A percentile compares a stretch with the other conserved stretches of the same genome.
Conservation (phyloP, 2,888 invertebrate species). For the Caenorhabditis macrosperma region DNA sequence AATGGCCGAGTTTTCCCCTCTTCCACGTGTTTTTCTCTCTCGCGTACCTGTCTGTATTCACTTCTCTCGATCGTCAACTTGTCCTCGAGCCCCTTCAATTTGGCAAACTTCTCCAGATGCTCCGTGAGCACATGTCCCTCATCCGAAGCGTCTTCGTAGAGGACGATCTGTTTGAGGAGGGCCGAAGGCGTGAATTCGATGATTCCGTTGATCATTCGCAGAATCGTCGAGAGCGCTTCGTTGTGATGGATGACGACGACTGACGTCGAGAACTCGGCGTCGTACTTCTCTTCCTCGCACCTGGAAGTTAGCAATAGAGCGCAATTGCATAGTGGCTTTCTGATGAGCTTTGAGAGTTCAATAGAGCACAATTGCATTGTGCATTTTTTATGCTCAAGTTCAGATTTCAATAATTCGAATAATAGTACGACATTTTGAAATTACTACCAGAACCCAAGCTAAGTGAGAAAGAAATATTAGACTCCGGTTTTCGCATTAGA, state of each 20-base stretch:
- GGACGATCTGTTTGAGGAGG: constrained; percentile 78
- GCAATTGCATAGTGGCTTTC: too few relatives aligned
- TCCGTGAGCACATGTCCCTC: constrained; percentile 62
- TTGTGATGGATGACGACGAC: constrained; percentile 99
- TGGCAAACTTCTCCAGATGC: constrained; percentile 69
- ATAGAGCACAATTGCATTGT: too few relatives aligned
- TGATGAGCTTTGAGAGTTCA: too few relatives aligned
- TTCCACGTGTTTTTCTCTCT: constrained; percentile 82
- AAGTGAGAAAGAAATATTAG: too few relatives aligned
- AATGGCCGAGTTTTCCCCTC: not conserved
- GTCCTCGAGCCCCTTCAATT: constrained; percentile 58
- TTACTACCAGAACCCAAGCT: too few relatives aligned
- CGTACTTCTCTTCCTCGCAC: constrained; percentile 69
- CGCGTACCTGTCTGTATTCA: constrained; percentile 82
- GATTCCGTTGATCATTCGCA: constrained; percentile 83
- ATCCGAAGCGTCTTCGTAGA: constrained; percentile 80
- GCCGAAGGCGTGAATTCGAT: constrained; percentile 70
- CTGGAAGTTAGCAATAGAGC: constrained; percentile 43
- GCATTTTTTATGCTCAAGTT: too few relatives aligned
- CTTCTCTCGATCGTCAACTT: constrained; percentile 64
- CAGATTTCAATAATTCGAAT: too few relatives aligned
- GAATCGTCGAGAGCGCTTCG: constrained; percentile 96
- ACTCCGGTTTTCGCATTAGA: too few relatives aligned
- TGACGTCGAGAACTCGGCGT: constrained; percentile 70
- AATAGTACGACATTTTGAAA: too few relatives aligned